These are phyloP conservation scores for Sphaerophoria taeniata DNA, from an alignment of 2,888 invertebrate genomes.

Conservation along the genomic window DNA sequence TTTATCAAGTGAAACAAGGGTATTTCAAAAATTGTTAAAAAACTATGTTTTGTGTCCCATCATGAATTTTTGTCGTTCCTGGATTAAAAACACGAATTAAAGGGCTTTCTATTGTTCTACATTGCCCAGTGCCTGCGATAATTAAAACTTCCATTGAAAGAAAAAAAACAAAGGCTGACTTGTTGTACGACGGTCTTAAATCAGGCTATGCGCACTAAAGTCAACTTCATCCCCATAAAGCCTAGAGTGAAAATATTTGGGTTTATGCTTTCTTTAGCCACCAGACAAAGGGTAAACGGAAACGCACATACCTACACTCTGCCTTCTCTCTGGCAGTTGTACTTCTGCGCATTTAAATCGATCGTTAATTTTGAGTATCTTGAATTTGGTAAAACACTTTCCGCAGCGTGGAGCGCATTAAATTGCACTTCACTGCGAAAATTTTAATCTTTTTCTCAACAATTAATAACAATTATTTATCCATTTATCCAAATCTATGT, in stretches of 20 bases:
- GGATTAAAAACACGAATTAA: no score
- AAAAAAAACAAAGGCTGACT: no score
- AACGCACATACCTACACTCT: conserved; percentile 43
- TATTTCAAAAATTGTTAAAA: no score
- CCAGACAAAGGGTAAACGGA: conserved; percentile 62
- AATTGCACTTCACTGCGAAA: conserved; percentile 61
- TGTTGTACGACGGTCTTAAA: conserved; percentile 46
- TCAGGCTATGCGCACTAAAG: conserved; percentile 57
- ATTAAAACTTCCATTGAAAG: no score
- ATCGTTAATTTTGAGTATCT: conserved; percentile 68
- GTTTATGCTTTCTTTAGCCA: conserved; percentile 8
- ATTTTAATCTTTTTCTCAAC: conserved; percentile 33
- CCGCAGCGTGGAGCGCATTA: conserved; percentile 59
- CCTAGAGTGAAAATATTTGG: conserved; percentile 46
- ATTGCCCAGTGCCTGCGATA: no score
- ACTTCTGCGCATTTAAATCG: conserved; percentile 73
- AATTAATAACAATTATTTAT: conserved; percentile 24
- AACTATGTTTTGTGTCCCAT: no score
- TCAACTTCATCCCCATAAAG: conserved; percentile 40
- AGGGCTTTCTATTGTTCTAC: no score
- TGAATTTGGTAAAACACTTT: conserved; percentile 59
- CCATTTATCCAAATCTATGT: conserved; percentile 21
- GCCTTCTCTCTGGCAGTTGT: conserved; percentile 20
- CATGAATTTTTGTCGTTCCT: no score
- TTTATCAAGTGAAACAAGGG: no score